These are phyloP conservation scores for Nebria salina DNA, from an alignment of 2,888 invertebrate species.

Conservation along the genomic window DNA sequence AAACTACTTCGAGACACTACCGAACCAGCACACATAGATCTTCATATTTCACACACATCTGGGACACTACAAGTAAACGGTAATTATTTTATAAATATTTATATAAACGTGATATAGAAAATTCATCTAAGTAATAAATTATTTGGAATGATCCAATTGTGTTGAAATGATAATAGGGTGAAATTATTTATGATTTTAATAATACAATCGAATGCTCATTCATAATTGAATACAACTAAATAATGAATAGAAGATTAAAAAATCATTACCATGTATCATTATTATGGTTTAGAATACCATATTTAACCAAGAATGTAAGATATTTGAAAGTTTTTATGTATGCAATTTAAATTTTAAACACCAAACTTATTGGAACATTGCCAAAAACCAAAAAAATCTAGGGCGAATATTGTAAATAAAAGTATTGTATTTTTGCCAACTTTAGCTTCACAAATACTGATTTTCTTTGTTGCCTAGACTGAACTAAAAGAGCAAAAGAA, in stretches of 20 bases:
- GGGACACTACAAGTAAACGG: slow-evolving; percentile 61
- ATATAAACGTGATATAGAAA: neutral
- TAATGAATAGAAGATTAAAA: no score
- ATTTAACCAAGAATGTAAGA: neutral
- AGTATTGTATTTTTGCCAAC: slow-evolving; percentile 15
- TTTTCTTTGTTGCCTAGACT: slow-evolving; percentile 1
- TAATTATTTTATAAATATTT: slow-evolving; percentile 49
- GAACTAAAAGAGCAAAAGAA: neutral
- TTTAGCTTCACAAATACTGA: neutral
- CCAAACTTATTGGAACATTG: neutral
- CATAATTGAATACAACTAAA: no score
- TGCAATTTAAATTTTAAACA: neutral
- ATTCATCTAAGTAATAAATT: neutral
- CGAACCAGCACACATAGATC: slow-evolving; percentile 58
- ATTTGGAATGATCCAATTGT: no score
- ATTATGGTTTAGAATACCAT: neutral
- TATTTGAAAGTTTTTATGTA: neutral
- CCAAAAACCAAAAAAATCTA: slow-evolving; percentile 3
- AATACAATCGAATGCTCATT: no score
- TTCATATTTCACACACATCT: slow-evolving; percentile 57
- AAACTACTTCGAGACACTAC: neutral
- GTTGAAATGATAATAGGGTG: no score
- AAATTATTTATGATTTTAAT: no score
- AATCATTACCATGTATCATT: no score
- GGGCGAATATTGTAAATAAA: slow-evolving; percentile 5